Conservation (phyloP, 2,113 vertebrate genomes). For the Sialia sialis region DNA sequence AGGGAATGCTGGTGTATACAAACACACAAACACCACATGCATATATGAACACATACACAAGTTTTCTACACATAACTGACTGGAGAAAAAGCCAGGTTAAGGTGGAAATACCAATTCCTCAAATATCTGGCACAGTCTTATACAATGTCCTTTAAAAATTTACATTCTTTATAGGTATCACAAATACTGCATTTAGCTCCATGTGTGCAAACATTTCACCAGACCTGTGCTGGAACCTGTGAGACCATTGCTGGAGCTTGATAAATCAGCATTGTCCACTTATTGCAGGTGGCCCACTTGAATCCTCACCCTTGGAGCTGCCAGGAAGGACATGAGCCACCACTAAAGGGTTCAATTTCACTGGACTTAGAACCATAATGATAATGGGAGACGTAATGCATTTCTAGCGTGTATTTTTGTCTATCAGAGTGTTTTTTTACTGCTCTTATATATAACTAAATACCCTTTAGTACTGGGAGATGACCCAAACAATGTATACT, state of each 20-base stretch:
- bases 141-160: not conserved
- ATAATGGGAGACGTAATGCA: not conserved
- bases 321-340: not conserved
- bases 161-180: not conserved
- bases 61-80: not conserved
- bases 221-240: not conserved
- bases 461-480: not conserved
- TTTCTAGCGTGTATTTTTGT: not conserved
- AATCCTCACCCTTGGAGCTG: accelerated
- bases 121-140: not conserved
- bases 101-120: not conserved
- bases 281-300: accelerated
- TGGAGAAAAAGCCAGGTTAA: not conserved
- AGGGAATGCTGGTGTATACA: not conserved
- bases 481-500: not conserved
- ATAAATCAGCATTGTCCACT: not conserved
- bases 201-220: not conserved
- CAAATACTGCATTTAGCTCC: not conserved
- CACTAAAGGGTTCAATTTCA: not conserved
- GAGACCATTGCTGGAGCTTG: not conserved
- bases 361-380: not conserved
- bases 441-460: not conserved
- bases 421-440: not conserved
- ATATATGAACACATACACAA: not conserved
- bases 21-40: not conserved